A percentile compares a stretch with the other conserved stretches of the same genome.
These are phyloP conservation scores for Cuculus canorus DNA, from an alignment of 2,797 vertebrate genomes.

Conservation along the genomic window DNA sequence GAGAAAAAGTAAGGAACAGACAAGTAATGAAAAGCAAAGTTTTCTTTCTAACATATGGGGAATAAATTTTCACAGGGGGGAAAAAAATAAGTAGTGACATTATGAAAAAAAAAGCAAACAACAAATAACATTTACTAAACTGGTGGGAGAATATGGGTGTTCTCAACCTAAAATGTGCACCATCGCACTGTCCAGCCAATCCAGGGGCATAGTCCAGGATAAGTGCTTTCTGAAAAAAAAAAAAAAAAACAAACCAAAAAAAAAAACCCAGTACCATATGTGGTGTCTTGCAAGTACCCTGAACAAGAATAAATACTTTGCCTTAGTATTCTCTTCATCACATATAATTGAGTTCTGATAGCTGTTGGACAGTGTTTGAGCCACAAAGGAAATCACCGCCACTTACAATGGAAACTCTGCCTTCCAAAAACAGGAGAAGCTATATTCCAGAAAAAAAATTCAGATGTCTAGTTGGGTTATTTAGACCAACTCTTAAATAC, in stretches of 20 bases:
- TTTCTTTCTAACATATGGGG: slow-evolving; percentile 28
- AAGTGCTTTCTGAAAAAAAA: slow-evolving; percentile 1
- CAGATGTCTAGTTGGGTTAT: not conserved
- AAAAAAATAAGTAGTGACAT: not conserved
- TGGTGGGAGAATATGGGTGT: not conserved
- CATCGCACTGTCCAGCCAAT: not conserved
- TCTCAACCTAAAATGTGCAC: not conserved
- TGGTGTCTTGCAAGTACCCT: not conserved
- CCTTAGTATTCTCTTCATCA: not conserved
- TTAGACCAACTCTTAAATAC: not conserved
- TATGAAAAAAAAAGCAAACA: slow-evolving; percentile 2
- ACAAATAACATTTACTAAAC: not conserved
- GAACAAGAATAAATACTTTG: not conserved
- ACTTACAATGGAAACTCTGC: not conserved
- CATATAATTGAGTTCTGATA: not conserved
- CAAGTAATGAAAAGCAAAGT: slow-evolving; percentile 17
- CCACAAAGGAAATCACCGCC: not conserved
- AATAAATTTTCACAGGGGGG: not conserved
- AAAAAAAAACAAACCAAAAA: too few relatives aligned
- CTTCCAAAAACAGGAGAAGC: not conserved
- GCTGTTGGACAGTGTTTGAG: not conserved
- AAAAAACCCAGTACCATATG: too few relatives aligned
- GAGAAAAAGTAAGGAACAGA: not conserved
- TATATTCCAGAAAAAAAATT: not conserved
- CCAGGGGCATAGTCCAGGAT: not conserved